Evolutionary conservation across 2,797 vertebrate genomes (phyloP).

Genomic region (Mallotus villosus): DNA sequence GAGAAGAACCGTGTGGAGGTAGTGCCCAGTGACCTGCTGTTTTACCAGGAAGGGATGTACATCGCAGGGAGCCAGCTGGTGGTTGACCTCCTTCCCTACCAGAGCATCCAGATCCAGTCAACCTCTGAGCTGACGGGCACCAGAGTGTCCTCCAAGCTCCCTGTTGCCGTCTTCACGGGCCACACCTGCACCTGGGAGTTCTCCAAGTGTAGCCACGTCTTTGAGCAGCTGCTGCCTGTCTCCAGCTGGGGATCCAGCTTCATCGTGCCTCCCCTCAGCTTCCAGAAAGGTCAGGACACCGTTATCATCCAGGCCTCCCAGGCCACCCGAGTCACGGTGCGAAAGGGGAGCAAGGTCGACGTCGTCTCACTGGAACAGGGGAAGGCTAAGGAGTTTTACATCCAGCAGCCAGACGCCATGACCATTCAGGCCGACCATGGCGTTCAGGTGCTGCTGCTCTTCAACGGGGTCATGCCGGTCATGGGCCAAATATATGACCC

Average conservation of each 20-base stretch:
- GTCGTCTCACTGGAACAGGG: constrained; percentile 49
- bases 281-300: constrained; percentile 64
- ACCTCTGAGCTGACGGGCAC: constrained; percentile 61
- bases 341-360: background rate
- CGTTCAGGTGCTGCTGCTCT: constrained; percentile 76
- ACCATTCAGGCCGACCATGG: constrained; percentile 66
- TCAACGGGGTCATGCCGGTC: constrained; percentile 50
- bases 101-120: constrained; percentile 75
- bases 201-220: constrained; percentile 74
- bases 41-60: constrained; percentile 51
- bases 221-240: constrained; percentile 77
- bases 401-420: constrained; percentile 40
- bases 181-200: constrained; percentile 73
- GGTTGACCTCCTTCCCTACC: constrained; percentile 65
- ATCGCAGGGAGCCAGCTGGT: constrained; percentile 28
- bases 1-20: constrained; percentile 61
- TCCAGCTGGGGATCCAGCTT: constrained; percentile 74
- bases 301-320: constrained; percentile 71
- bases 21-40: constrained; percentile 37
- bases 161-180: constrained; percentile 72
- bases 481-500: constrained; percentile 44
- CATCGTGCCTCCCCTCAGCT: constrained; percentile 63
- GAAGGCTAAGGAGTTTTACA: constrained; percentile 29
- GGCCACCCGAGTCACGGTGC: constrained; percentile 54
- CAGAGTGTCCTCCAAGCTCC: constrained; percentile 60